Conservation (phyloP, 2,888 invertebrate species). For the Gymnosoma rotundatum region DNA sequence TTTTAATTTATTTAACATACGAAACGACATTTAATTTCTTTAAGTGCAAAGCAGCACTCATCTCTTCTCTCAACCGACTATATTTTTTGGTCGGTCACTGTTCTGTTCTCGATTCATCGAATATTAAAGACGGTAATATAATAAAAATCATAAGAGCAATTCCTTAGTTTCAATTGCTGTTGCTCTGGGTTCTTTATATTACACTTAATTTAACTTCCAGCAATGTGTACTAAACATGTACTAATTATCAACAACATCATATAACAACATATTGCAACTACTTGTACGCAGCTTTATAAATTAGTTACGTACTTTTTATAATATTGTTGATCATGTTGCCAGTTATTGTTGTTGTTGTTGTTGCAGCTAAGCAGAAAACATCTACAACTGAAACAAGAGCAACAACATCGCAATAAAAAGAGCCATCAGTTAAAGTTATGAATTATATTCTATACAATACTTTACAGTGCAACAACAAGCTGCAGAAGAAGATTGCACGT, state of each 20-base stretch:
- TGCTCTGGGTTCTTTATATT: conserved; percentile 27
- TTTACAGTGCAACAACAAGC: conserved; percentile 33
- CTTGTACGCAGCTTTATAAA: conserved; percentile 65
- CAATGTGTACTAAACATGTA: conserved; percentile 72
- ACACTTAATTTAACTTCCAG: conserved; percentile 58
- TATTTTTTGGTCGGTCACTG: too few relatives aligned
- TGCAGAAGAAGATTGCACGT: conserved; percentile 38
- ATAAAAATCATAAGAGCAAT: background rate
- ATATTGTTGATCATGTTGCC: conserved; percentile 70
- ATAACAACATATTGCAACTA: conserved; percentile 64
- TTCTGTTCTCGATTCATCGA: background rate
- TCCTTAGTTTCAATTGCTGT: background rate
- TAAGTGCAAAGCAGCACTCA: too few relatives aligned
- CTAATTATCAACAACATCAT: conserved; percentile 75
- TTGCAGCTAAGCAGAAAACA: conserved; percentile 49
- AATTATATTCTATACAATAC: conserved; percentile 42
- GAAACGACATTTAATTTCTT: too few relatives aligned
- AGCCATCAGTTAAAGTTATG: conserved; percentile 55
- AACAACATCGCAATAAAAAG: conserved; percentile 9
- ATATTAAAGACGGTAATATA: background rate
- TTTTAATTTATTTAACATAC: too few relatives aligned
- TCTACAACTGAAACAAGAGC: background rate
- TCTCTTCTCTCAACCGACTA: too few relatives aligned
- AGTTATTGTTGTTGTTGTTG: conserved; percentile 68
- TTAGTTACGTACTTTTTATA: conserved; percentile 66